These are phyloP conservation scores for Magallana ariakensis DNA, from an alignment of 1,140 invertebrate genomes.

Conservation along the genomic window DNA sequence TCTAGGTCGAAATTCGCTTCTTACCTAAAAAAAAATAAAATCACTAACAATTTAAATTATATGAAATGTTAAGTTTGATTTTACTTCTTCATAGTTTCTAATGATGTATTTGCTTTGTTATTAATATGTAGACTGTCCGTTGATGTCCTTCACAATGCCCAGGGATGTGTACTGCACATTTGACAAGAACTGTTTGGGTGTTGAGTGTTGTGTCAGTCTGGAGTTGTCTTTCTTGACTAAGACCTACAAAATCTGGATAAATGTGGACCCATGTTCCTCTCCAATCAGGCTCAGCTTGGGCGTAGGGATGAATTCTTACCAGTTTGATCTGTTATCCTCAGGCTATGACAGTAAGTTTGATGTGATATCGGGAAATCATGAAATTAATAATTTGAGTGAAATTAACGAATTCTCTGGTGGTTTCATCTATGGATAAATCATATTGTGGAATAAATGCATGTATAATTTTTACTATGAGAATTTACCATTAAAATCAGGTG, in stretches of 20 bases:
- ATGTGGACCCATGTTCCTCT: constrained; percentile 56
- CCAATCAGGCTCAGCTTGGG: constrained; percentile 4
- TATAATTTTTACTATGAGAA: too few species aligned
- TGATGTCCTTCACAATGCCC: constrained; percentile 64
- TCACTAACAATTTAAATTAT: too few species aligned
- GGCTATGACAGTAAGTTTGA: constrained; percentile 15
- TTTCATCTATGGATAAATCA: too few species aligned
- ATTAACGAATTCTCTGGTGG: too few species aligned
- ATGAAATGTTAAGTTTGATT: too few species aligned
- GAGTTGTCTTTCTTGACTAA: constrained; percentile 64
- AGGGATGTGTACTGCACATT: constrained; percentile 67
- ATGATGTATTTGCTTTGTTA: too few species aligned
- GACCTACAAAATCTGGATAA: constrained; percentile 60
- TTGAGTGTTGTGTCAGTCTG: constrained; percentile 65
- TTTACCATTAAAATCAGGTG: not conserved
- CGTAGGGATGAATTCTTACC: not conserved
- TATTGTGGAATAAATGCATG: too few species aligned
- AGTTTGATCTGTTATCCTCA: constrained; percentile 4
- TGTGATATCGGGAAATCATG: too few species aligned
- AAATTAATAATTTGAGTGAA: too few species aligned
- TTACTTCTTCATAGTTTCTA: too few species aligned
- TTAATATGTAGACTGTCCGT: constrained; percentile 63
- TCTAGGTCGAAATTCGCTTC: constrained; percentile 37
- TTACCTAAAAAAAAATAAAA: too few species aligned
- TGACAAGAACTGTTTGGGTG: constrained; percentile 65